Percentiles rank a stretch among this genome's conserved stretches.
These are phyloP conservation scores for Sterna hirundo DNA, from an alignment of 2,113 vertebrate species.

Conservation along the genomic window DNA sequence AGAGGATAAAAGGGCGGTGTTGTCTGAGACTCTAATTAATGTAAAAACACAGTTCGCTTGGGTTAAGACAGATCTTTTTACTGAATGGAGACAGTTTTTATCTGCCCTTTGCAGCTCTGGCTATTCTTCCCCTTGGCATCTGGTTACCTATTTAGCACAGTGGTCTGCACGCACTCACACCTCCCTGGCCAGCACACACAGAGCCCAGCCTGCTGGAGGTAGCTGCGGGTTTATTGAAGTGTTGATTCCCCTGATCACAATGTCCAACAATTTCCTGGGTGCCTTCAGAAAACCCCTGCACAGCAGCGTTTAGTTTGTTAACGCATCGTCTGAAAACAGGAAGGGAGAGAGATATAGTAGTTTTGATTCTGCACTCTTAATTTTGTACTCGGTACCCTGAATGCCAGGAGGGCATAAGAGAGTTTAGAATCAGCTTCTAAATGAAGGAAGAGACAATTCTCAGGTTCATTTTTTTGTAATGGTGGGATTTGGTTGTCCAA, in stretches of 20 bases:
- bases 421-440: background rate
- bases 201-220: background rate
- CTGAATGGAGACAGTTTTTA: slow-evolving; percentile 70
- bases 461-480: background rate
- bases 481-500: background rate
- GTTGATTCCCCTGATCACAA: background rate
- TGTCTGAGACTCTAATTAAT: slow-evolving; percentile 65
- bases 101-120: slow-evolving; percentile 65
- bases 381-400: background rate
- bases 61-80: slow-evolving; percentile 66
- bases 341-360: too few species aligned
- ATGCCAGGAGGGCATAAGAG: background rate
- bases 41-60: slow-evolving; percentile 52
- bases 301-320: background rate
- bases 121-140: slow-evolving; percentile 47
- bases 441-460: background rate
- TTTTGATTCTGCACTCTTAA: background rate
- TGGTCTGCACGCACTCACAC: background rate
- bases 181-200: background rate
- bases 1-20: slow-evolving; percentile 35
- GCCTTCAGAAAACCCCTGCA: too few species aligned
- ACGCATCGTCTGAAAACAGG: background rate
- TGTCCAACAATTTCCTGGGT: background rate
- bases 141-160: slow-evolving; percentile 54
- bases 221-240: background rate